Base-by-base conservation (phyloP, 2,797 vertebrate species). In the Cephalopachus bancanus region DNA sequence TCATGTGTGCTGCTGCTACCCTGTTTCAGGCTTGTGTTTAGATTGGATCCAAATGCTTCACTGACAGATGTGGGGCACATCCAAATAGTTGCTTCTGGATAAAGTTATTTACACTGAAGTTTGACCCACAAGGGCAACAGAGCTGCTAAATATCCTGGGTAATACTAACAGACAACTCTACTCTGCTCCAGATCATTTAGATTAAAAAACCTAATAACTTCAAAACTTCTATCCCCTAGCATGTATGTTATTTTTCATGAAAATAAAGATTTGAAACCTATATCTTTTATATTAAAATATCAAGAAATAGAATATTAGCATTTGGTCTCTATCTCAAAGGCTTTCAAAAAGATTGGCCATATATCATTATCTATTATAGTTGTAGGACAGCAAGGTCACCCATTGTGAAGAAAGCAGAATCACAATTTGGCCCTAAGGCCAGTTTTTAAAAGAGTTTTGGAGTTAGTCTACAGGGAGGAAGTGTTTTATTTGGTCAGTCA, bases 101-200 rank as follows among this genome's bases (percentile, higher is more conserved):
- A 97, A 97, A 96, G 95, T 95, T 97, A 98, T 97, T 97, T 95
- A 96, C 88, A 76, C 80, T 98, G 97, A 98, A 97, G 96, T 96
- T 97, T 98, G 98, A 99, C 98, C 98, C 98, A 98, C 95, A 97
- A 96, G 96, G 84, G 93, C 64, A 98, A 97, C 97, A 98, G 67
- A 97, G 24, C 37, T 94, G 72, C 62, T 92, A 97, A 97, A 80
- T 94, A 91, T 1, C 16, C 51, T 90, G 81, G 64, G 65, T 94
- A 95, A 93, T 94, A 91, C 30, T 94, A 90, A 94, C 80, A 96
- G 75, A 91, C 69, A 96, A 90, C 28, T 95, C 44, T 90, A 65
- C 71, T 96, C 94, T 95, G 15, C 44, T 97, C 65, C 76, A 92
- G 83, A 96, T 95, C 60, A 97, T 97, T 96, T 93, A 92, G 59